These are phyloP conservation scores for Ciconia maguari DNA, from an alignment of 2,113 vertebrate genomes.

Conservation along the genomic window DNA sequence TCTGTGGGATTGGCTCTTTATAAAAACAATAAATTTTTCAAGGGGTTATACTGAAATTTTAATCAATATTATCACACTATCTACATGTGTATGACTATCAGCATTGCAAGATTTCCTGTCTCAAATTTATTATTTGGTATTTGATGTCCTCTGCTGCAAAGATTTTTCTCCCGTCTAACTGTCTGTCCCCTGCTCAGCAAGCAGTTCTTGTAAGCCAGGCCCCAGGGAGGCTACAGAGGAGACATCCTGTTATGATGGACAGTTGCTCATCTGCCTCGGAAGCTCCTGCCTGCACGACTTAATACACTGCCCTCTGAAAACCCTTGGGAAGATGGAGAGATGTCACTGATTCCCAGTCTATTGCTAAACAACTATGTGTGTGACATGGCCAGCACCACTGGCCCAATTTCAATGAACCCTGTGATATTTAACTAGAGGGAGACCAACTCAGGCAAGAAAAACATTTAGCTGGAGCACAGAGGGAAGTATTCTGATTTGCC, in stretches of 20 bases:
- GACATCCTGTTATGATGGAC: background rate
- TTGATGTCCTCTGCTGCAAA: background rate
- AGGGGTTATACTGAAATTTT: background rate
- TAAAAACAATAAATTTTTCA: background rate
- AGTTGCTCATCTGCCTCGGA: background rate
- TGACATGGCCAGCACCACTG: background rate
- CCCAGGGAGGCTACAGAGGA: background rate
- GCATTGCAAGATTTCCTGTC: background rate
- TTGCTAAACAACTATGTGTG: background rate
- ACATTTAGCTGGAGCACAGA: background rate
- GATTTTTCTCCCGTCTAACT: background rate
- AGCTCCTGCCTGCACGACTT: background rate
- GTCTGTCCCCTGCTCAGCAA: background rate
- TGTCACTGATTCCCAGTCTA: background rate
- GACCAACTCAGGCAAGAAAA: background rate
- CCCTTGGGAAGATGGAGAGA: background rate
- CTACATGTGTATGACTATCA: background rate
- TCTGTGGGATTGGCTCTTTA: background rate
- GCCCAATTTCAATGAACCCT: background rate
- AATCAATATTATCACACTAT: background rate
- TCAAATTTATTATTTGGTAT: background rate
- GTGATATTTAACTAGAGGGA: background rate
- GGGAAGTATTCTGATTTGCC: background rate
- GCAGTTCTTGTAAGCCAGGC: background rate
- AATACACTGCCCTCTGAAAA: background rate